Evolutionary conservation across 2,888 invertebrate species (phyloP).

Genomic region (Cheilosia scutellata): DNA sequence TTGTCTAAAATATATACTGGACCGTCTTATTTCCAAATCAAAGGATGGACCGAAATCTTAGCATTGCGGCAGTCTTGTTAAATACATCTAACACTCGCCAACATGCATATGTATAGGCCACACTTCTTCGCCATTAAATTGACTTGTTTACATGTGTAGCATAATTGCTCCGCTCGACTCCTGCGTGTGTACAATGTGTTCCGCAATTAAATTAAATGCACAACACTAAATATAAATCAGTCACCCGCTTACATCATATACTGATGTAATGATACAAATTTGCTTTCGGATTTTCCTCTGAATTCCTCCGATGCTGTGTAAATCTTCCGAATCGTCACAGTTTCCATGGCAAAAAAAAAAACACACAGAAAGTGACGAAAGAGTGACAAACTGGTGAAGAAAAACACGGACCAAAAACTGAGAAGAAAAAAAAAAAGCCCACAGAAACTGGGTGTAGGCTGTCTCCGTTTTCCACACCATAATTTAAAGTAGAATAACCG

Average conservation of each 20-base stretch:
- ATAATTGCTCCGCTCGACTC: not conserved
- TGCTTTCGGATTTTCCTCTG: constrained; percentile 1
- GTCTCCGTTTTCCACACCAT: constrained; percentile 62
- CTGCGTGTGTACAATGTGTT: constrained; percentile 14
- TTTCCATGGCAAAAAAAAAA: constrained; percentile 37
- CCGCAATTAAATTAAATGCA: constrained; percentile 27
- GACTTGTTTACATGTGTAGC: constrained; percentile 4
- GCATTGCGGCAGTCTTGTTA: no score
- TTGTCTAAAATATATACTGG: no score
- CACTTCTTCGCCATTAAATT: no score
- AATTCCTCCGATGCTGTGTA: constrained; percentile 30
- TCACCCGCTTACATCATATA: constrained; percentile 42
- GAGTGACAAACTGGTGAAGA: constrained; percentile 58
- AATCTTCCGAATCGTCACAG: constrained; percentile 53
- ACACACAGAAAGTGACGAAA: constrained; percentile 50
- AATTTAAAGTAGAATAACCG: constrained; percentile 70
- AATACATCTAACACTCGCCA: no score
- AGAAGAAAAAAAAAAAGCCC: constrained; percentile 1
- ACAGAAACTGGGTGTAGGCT: constrained; percentile 57
- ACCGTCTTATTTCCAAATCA: no score
- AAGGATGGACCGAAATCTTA: no score
- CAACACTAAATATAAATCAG: constrained; percentile 35
- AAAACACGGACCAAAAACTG: constrained; percentile 9
- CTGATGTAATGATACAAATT: constrained; percentile 33
- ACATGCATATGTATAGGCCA: no score